phyloP scores from a whole-genome alignment of 2,797 vertebrate genomes.

The Siniperca obscura region DNA sequence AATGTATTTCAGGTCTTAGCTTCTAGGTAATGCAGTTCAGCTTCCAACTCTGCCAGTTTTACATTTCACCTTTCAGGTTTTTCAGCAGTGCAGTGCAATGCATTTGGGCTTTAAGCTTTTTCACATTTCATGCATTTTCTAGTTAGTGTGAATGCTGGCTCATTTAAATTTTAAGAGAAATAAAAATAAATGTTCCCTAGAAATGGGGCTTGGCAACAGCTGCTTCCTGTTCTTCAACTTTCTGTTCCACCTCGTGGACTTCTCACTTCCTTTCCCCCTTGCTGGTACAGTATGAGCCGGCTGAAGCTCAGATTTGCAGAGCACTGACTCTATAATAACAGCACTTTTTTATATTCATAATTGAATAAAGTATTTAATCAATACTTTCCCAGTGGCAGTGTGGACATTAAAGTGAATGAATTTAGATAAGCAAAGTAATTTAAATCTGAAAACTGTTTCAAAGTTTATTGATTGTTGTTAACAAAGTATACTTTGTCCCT shows the following conservation, averaged over 20 bases:
- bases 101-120: not conserved
- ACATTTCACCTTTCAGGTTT: not conserved
- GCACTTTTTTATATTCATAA: not conserved
- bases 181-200: not conserved
- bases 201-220: not conserved
- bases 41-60: not conserved
- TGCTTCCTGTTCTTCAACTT: not conserved
- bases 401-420: no score
- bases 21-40: not conserved
- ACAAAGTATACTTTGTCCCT: no score
- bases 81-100: not conserved
- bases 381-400: no score
- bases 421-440: no score
- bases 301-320: not conserved
- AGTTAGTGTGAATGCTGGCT: no score
- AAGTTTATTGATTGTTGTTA: no score
- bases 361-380: not conserved
- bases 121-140: not conserved
- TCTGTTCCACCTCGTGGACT: not conserved
- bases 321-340: not conserved
- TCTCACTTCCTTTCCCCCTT: slow-evolving; percentile 34
- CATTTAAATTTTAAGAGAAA: not conserved
- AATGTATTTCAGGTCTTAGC: not conserved
- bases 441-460: no score
- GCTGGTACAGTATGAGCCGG: not conserved